Evolutionary conservation across 1,140 invertebrate species (phyloP).

Genomic region (Dolichoris vasculosae): DNA sequence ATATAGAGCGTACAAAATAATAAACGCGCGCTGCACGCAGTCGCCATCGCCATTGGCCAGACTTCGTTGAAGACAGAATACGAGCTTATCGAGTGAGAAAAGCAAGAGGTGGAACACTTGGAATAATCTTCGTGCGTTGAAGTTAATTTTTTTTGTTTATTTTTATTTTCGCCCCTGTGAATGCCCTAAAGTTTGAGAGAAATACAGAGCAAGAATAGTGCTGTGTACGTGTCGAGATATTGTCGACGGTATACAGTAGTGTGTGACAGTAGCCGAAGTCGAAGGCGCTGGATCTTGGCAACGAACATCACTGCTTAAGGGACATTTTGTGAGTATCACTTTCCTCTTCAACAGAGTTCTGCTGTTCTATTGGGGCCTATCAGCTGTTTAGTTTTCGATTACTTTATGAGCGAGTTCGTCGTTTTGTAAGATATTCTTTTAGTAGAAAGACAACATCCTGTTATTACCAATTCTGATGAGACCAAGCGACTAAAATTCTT

Average conservation of each 20-base stretch:
- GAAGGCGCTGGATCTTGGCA: conserved; percentile 4
- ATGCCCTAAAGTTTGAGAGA: neutral
- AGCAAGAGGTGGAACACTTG: neutral
- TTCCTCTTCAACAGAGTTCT: neutral
- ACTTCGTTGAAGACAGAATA: conserved; percentile 10
- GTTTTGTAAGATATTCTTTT: no score
- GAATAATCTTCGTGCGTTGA: neutral
- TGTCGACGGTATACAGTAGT: conserved; percentile 27
- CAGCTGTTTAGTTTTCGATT: no score
- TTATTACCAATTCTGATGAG: no score
- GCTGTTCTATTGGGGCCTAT: no score
- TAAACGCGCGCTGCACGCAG: conserved; percentile 42
- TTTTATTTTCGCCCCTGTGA: neutral
- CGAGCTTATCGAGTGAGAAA: conserved; percentile 29
- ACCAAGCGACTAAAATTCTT: no score
- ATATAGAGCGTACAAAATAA: neutral
- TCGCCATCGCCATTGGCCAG: conserved; percentile 30
- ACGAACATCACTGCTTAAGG: conserved; percentile 57
- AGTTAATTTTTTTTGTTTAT: neutral
- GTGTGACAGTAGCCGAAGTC: neutral
- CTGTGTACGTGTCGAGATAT: conserved; percentile 62
- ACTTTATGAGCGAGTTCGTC: no score
- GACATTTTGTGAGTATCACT: conserved; percentile 64
- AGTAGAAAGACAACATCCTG: no score
- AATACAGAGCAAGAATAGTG: conserved; percentile 44